Percentiles rank a stretch among this genome's conserved stretches.
These are phyloP conservation scores for Formica exsecta DNA, from an alignment of 1,140 invertebrate species.

Conservation along the genomic window DNA sequence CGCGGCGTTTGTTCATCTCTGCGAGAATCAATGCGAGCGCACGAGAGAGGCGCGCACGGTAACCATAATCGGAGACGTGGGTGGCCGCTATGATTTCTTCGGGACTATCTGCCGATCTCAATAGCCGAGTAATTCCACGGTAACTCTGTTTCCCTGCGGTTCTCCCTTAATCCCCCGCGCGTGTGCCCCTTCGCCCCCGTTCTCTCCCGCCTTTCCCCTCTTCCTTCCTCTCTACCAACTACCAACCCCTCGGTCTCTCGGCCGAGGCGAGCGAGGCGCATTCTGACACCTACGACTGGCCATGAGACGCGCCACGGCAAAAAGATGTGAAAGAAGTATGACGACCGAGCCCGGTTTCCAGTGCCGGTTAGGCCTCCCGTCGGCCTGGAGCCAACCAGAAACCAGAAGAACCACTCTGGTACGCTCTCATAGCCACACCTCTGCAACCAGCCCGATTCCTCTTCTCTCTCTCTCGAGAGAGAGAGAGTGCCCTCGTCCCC, in stretches of 20 bases:
- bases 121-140: slow-evolving; percentile 84
- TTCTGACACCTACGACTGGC: slow-evolving; percentile 84
- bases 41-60: slow-evolving; percentile 44
- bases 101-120: slow-evolving; percentile 83
- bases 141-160: slow-evolving; percentile 56
- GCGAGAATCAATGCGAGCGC: slow-evolving; percentile 49
- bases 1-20: slow-evolving; percentile 17
- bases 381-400: slow-evolving; percentile 85
- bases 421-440: slow-evolving; percentile 85
- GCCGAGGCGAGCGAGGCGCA: slow-evolving; percentile 78
- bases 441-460: slow-evolving; percentile 77
- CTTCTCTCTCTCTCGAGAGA: slow-evolving; percentile 60
- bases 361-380: slow-evolving; percentile 85
- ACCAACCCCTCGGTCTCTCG: slow-evolving; percentile 19
- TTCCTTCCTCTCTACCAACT: slow-evolving; percentile 18
- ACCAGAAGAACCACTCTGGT: slow-evolving; percentile 83
- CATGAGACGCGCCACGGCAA: slow-evolving; percentile 76
- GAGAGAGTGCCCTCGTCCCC: slow-evolving; percentile 58
- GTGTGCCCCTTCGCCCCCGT: neutral
- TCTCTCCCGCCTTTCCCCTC: neutral
- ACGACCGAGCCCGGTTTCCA: slow-evolving; percentile 73
- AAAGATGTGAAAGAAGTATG: slow-evolving; percentile 70
- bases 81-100: slow-evolving; percentile 86
- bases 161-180: slow-evolving; percentile 43
- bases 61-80: slow-evolving; percentile 79